These are phyloP conservation scores for Entomyzon cyanotis DNA, from an alignment of 2,113 vertebrate species.

Conservation along the genomic window DNA sequence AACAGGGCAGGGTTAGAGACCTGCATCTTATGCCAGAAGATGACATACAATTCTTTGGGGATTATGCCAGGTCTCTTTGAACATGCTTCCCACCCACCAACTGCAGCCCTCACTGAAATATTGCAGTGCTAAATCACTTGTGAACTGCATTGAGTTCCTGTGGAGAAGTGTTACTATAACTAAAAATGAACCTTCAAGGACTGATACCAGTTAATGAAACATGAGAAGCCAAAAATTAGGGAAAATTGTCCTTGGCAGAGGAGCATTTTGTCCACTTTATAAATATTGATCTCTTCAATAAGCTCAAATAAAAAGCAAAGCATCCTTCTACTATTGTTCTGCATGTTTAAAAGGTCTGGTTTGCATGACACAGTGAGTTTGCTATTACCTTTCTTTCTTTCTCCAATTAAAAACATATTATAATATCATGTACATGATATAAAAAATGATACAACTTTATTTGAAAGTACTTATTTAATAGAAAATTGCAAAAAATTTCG, in stretches of 20 bases:
- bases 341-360: neutral
- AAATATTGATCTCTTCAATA: neutral
- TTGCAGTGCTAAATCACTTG: neutral
- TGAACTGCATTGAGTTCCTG: accelerated
- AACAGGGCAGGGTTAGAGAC: neutral
- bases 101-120: neutral
- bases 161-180: neutral
- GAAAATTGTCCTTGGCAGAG: neutral
- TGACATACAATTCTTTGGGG: neutral
- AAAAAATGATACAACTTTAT: neutral
- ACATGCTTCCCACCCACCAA: neutral
- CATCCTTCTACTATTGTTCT: neutral
- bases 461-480: neutral
- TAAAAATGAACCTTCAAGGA: neutral
- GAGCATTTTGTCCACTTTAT: neutral
- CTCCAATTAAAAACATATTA: neutral
- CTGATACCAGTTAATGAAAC: neutral
- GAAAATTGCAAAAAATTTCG: neutral
- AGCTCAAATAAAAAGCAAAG: neutral
- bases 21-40: neutral
- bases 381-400: neutral
- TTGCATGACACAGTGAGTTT: neutral
- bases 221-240: neutral
- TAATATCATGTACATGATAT: neutral
- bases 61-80: neutral